Evolutionary conservation across 2,797 vertebrate species (phyloP).

Genomic region (Triplophysa yarkandensis): DNA sequence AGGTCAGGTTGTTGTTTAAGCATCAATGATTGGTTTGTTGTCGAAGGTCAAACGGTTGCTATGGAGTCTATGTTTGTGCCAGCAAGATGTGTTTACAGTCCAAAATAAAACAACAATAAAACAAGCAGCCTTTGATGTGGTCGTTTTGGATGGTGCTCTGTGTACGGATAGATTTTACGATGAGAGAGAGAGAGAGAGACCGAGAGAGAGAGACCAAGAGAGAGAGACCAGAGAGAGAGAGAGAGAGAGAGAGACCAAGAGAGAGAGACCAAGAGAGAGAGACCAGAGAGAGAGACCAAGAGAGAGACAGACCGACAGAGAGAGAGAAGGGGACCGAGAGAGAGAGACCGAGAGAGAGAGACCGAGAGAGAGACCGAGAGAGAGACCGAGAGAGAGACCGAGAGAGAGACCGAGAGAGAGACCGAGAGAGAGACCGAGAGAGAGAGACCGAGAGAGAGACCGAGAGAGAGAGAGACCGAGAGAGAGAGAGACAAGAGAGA

Average conservation of each 20-base stretch:
- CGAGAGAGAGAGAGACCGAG: no score
- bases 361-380: no score
- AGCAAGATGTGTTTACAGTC: constrained; percentile 59
- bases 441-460: no score
- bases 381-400: no score
- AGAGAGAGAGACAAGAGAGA: background rate
- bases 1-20: constrained; percentile 56
- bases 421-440: no score
- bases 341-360: no score
- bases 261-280: no score
- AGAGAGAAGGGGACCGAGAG: no score
- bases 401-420: background rate
- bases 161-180: constrained; percentile 27
- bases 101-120: constrained; percentile 66
- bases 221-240: background rate
- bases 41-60: constrained; percentile 59
- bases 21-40: constrained; percentile 39
- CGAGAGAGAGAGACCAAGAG: no score
- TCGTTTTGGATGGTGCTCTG: constrained; percentile 54
- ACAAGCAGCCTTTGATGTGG: constrained; percentile 60
- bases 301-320: no score
- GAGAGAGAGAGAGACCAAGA: background rate
- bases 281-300: background rate
- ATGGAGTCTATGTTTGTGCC: constrained; percentile 60
- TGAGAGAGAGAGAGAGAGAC: constrained; percentile 46